Conservation (phyloP, 2,113 vertebrate species). For the Cyrtonyx montezumae region DNA sequence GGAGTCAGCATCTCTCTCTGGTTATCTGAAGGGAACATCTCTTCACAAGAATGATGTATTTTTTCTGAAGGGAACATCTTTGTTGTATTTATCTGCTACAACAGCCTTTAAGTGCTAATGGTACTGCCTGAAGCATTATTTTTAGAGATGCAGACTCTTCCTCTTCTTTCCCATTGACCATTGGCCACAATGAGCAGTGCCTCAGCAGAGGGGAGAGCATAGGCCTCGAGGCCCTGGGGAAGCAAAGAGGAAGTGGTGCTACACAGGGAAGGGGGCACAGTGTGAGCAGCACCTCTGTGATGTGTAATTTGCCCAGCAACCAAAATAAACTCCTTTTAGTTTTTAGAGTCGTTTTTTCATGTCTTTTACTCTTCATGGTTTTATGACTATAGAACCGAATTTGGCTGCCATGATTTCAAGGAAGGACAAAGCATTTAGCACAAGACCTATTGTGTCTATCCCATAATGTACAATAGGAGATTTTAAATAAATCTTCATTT, state of each 20-base stretch:
- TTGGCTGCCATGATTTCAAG: not conserved
- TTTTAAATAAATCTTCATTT: constrained; percentile 11
- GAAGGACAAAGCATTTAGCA: not conserved
- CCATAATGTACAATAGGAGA: not conserved
- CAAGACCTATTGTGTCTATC: not conserved
- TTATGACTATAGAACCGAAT: not conserved
- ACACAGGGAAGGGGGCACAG: not conserved
- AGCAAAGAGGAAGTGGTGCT: not conserved
- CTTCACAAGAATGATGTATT: not conserved
- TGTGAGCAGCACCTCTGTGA: not conserved
- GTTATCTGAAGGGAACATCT: not conserved
- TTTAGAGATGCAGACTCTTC: not conserved
- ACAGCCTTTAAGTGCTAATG: not conserved
- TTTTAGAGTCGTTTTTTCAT: not conserved
- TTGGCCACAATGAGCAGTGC: not conserved
- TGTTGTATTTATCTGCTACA: not conserved
- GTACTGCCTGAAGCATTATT: not conserved
- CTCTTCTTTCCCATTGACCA: not conserved
- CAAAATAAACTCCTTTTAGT: not conserved
- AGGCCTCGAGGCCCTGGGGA: not conserved
- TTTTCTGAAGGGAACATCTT: not conserved
- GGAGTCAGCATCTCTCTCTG: not conserved
- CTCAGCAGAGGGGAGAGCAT: rapidly evolving
- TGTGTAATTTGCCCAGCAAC: rapidly evolving
- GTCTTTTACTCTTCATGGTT: not conserved